These are phyloP conservation scores for Drosophila subquinaria DNA, from an alignment of 2,888 invertebrate species.

Conservation along the genomic window DNA sequence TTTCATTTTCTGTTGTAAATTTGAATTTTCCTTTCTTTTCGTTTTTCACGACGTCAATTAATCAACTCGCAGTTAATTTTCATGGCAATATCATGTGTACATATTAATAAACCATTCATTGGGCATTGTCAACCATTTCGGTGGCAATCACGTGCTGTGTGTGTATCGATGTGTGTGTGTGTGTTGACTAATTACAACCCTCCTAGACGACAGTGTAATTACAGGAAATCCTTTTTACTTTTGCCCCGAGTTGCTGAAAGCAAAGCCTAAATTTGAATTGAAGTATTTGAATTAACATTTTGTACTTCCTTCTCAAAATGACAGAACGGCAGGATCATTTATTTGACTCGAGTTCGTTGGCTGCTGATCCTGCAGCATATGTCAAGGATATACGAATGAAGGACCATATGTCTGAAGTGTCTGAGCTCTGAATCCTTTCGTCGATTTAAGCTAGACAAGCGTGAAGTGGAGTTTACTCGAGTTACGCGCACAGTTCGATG, in stretches of 20 bases:
- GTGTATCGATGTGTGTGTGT: neutral
- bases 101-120: conserved; percentile 57
- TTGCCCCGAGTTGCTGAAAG: conserved; percentile 21
- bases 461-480: conserved; percentile 70
- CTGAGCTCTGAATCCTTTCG: conserved; percentile 70
- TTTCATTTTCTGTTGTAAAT: conserved; percentile 1
- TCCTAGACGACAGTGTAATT: conserved; percentile 56
- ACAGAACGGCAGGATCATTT: conserved; percentile 61
- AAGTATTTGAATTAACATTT: conserved; percentile 43
- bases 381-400: conserved; percentile 25
- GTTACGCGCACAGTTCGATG: conserved; percentile 57
- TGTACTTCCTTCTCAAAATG: conserved; percentile 54
- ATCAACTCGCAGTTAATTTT: conserved; percentile 48
- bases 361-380: conserved; percentile 54
- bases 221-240: conserved; percentile 79
- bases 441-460: conserved; percentile 51
- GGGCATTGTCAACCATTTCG: conserved; percentile 47
- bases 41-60: conserved; percentile 44
- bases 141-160: conserved; percentile 51
- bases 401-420: conserved; percentile 48
- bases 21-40: conserved; percentile 1
- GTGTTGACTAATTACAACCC: conserved; percentile 59
- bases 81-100: conserved; percentile 45
- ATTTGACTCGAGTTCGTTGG: conserved; percentile 25
- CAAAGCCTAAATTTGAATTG: conserved; percentile 34